A percentile compares a stretch with the other conserved stretches of the same genome.
Conservation (phyloP, 2,888 invertebrate species). For the Nomada fucata region DNA sequence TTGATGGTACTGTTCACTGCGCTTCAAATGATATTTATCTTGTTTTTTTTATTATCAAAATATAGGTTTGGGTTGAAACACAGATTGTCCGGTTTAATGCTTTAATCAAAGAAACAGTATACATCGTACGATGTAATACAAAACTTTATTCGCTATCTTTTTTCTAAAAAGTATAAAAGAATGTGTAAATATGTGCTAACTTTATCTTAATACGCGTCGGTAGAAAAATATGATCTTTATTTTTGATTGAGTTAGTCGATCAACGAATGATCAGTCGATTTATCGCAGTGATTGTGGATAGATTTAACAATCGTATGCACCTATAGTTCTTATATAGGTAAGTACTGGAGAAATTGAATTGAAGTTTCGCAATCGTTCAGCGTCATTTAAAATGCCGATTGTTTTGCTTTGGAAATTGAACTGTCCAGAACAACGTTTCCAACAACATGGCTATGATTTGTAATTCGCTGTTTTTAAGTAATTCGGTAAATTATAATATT, state of each 20-base stretch:
- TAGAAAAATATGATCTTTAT: conserved; percentile 4
- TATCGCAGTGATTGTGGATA: background rate
- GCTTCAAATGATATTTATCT: no score
- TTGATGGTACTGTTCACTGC: no score
- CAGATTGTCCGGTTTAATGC: background rate
- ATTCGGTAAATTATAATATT: background rate
- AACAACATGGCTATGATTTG: background rate
- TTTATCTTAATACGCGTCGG: background rate
- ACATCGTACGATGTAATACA: conserved; percentile 6
- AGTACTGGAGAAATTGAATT: background rate
- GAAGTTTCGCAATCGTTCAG: background rate
- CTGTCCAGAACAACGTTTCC: background rate
- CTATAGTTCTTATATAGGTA: background rate
- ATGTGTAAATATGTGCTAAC: background rate
- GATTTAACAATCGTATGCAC: conserved; percentile 14
- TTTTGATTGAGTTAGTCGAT: background rate
- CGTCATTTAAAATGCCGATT: background rate
- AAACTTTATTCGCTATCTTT: conserved; percentile 41
- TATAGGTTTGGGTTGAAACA: no score
- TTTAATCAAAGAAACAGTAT: background rate
- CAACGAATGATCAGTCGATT: conserved; percentile 16
- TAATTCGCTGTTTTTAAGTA: background rate
- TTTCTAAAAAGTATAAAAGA: conserved; percentile 28
- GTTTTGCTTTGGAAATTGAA: background rate
- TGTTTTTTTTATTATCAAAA: no score